phyloP scores from a whole-genome alignment of 1,140 invertebrate genomes.

The Anoplophora glabripennis region DNA sequence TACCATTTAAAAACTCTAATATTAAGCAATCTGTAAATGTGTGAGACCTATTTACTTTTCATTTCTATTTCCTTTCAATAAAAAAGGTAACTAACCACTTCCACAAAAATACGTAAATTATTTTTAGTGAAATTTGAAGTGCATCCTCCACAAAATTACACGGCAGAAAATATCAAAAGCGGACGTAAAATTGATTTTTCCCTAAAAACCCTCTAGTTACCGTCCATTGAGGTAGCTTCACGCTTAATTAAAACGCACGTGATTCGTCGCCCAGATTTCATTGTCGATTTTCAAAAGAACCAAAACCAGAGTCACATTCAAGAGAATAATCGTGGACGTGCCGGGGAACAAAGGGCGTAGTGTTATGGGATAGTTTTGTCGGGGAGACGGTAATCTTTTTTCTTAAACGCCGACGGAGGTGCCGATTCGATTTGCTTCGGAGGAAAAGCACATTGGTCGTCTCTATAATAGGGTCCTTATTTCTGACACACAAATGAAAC shows the following conservation, averaged over 20 bases:
- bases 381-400: slow-evolving; percentile 3
- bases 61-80: too few relatives aligned
- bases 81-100: too few relatives aligned
- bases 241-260: background rate
- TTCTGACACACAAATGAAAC: background rate
- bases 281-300: slow-evolving; percentile 1
- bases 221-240: too few relatives aligned
- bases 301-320: slow-evolving; percentile 3
- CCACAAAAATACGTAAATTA: too few relatives aligned
- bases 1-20: too few relatives aligned
- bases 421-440: slow-evolving; percentile 6
- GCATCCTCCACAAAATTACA: too few relatives aligned
- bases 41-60: too few relatives aligned
- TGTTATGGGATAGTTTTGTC: slow-evolving; percentile 11
- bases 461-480: background rate
- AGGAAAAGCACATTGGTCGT: background rate
- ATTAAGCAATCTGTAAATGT: too few relatives aligned
- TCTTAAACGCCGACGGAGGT: slow-evolving; percentile 3
- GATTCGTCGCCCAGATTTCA: background rate
- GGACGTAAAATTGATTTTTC: too few relatives aligned
- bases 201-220: too few relatives aligned
- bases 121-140: too few relatives aligned
- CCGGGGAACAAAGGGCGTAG: slow-evolving; percentile 7
- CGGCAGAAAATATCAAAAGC: too few relatives aligned
- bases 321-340: slow-evolving; percentile 4